Evolutionary conservation across 2,797 vertebrate species (phyloP), one percentile per base, ranked within the genome.

Genomic region (Sebastes baramenuke): DNA sequence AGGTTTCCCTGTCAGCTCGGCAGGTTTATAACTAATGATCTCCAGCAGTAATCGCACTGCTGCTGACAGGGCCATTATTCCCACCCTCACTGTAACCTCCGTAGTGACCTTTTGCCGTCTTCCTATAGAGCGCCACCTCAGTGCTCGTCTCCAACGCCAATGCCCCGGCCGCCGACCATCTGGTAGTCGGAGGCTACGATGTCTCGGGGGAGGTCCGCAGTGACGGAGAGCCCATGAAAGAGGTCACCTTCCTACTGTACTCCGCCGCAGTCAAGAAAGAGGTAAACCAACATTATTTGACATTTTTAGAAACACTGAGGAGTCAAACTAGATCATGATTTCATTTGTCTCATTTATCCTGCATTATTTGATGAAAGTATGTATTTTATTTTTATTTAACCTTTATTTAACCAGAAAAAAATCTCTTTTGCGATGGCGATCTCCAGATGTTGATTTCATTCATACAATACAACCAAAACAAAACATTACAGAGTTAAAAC

Each of bases 211-310:
- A 97, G 70, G 99, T 99, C 52, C 97, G 97, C 79, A 99, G 99
- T 49, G 99, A 99, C 46, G 97, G 98, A 82, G 99, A 99, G 68
- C 99, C 99, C 32, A 99, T 99, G 98, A 99, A 98, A 86, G 98
- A 97, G 24, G 98, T 99, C 92, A 97, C 97, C 93, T 99, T 99
- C 84, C 96, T 99, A 2, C 97, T 99, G 62, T 99, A 98, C 87
- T 99, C 99, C 0, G 94, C 97, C 38, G 92, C 91, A 0, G 95
- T 98, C 67, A 87, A 91, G 72, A 96, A 94, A 91, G 97, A 99
- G 97, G 99, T 99, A 91, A 94, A 73, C 13, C 8, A 0, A 18
- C 30, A 0, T 58, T 30, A 10, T 52, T 77, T 34, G 12, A 34
- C 9, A 27, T 67, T 42, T 85, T 58, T 46, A 22, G 12, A 20